These are phyloP conservation scores for Neoaliturus tenellus DNA, from an alignment of 2,888 invertebrate genomes.

Conservation along the genomic window DNA sequence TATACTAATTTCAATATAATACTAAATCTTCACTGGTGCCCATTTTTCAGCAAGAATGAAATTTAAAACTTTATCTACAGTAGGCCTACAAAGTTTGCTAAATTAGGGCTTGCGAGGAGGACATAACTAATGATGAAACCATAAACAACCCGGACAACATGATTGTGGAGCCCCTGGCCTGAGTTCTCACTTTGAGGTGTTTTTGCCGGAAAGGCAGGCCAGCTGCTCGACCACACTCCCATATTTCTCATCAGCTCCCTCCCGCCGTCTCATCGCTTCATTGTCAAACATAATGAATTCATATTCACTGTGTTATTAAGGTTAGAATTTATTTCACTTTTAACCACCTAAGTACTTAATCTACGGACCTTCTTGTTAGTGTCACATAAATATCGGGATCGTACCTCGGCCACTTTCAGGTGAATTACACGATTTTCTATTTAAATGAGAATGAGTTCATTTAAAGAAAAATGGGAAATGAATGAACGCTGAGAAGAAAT, in stretches of 20 bases:
- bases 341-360: background rate
- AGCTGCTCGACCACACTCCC: slow-evolving; percentile 5
- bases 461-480: no score
- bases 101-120: background rate
- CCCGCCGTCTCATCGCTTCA: background rate
- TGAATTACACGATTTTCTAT: no score
- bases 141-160: slow-evolving; percentile 36
- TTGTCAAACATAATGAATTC: background rate
- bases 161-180: background rate
- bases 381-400: slow-evolving; percentile 2
- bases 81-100: no score
- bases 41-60: no score
- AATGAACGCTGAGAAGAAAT: no score
- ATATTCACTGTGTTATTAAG: background rate
- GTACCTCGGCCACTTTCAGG: no score
- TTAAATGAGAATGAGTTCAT: no score
- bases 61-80: no score
- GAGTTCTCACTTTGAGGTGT: slow-evolving; percentile 43
- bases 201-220: slow-evolving; percentile 34
- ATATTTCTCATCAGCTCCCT: slow-evolving; percentile 30
- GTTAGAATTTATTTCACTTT: background rate
- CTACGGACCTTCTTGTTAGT: background rate
- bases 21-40: no score
- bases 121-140: slow-evolving; percentile 23
- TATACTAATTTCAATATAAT: no score